These are phyloP conservation scores for Micromys minutus DNA, from an alignment of 2,113 vertebrate genomes.

Conservation along the genomic window DNA sequence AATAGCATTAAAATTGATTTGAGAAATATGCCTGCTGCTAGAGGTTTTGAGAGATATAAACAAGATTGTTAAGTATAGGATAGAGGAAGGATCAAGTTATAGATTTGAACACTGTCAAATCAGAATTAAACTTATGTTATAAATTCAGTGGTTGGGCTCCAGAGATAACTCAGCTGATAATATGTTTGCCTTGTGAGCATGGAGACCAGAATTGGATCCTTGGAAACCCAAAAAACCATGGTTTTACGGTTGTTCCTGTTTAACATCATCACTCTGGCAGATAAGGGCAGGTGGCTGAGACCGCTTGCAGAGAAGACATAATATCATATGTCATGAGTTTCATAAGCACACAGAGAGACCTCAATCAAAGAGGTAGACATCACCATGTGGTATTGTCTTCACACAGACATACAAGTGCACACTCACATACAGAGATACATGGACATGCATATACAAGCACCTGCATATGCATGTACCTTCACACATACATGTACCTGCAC, in stretches of 20 bases:
- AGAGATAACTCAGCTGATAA: too few relatives aligned
- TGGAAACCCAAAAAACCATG: not conserved
- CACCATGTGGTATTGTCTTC: too few relatives aligned
- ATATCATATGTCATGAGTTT: not conserved
- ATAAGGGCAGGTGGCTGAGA: too few relatives aligned
- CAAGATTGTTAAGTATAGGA: not conserved
- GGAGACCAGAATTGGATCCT: not conserved
- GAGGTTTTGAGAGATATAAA: slow-evolving; percentile 21
- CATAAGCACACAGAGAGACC: not conserved
- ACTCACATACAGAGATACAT: not conserved
- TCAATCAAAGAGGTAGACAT: not conserved
- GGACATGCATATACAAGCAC: not conserved
- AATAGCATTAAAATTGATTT: not conserved
- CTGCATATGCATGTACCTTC: not conserved
- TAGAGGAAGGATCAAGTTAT: not conserved
- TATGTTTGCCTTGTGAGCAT: not conserved
- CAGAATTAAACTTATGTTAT: not conserved
- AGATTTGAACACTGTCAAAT: not conserved
- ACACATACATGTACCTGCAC: not conserved
- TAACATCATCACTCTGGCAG: not conserved
- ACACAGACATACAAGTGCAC: not conserved
- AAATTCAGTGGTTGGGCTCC: too few relatives aligned
- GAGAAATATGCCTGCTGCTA: not conserved
- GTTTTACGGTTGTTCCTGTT: too few relatives aligned
- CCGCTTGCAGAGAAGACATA: not conserved